Conservation (phyloP, 53 echinoderm and acorn worm genomes). For the Hippasteria phrygiana region DNA sequence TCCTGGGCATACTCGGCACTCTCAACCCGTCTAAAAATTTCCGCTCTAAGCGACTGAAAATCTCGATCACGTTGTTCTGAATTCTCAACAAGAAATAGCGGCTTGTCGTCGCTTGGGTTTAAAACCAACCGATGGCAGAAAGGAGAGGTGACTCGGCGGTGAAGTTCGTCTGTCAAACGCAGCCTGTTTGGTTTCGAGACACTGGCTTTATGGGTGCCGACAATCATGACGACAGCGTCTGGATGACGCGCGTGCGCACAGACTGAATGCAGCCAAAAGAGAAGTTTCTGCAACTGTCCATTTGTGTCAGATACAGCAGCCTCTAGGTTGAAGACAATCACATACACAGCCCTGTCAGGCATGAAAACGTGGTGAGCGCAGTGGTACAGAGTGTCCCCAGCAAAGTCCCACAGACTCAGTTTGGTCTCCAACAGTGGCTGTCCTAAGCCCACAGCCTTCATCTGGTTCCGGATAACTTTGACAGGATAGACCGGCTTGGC, state of each 20-base stretch:
- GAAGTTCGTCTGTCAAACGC: constrained; percentile 22
- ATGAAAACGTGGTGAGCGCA: constrained; percentile 45
- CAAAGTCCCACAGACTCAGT: constrained; percentile 70
- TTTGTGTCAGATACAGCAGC: constrained; percentile 11
- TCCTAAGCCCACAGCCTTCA: constrained; percentile 16
- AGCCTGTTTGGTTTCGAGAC: not conserved
- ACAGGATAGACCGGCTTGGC: constrained; percentile 23
- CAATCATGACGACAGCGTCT: constrained; percentile 34
- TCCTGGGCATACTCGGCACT: constrained; percentile 49
- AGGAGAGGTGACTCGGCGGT: not conserved
- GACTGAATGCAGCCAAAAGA: constrained; percentile 63
- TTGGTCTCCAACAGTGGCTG: constrained; percentile 51
- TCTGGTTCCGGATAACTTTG: constrained; percentile 29
- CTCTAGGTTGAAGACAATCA: constrained; percentile 61
- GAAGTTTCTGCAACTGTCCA: constrained; percentile 32
- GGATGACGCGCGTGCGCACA: constrained; percentile 48
- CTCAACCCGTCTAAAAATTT: constrained; percentile 31
- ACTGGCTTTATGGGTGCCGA: constrained; percentile 44
- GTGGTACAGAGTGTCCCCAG: constrained; percentile 56
- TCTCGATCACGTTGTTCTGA: not conserved
- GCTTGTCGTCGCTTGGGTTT: constrained; percentile 29
- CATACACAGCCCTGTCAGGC: constrained; percentile 44
- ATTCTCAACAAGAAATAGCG: constrained; percentile 37
- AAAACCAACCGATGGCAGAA: constrained; percentile 41
- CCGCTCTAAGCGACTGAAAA: constrained; percentile 28